Evolutionary conservation across 2,888 invertebrate species (phyloP).

Genomic region (Laothoe populi): DNA sequence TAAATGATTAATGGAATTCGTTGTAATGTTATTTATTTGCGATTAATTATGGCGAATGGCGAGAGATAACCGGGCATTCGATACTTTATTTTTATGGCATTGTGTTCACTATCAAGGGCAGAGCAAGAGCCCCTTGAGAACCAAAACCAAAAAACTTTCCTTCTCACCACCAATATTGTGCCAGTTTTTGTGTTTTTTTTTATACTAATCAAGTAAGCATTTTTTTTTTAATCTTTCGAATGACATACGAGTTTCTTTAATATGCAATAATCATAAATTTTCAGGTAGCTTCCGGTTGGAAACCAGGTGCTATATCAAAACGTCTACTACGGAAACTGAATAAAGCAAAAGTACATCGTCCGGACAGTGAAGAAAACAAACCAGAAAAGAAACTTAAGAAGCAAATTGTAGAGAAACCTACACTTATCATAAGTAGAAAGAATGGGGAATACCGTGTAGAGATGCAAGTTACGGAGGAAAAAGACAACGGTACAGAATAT

Average conservation of each 20-base stretch:
- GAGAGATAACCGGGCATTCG: too few species aligned
- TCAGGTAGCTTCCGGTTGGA: conserved; percentile 68
- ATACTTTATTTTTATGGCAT: too few species aligned
- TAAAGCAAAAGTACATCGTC: conserved; percentile 48
- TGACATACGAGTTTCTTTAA: neutral
- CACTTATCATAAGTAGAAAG: conserved; percentile 60
- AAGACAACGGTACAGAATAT: conserved; percentile 44
- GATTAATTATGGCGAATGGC: too few species aligned
- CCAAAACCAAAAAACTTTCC: too few species aligned
- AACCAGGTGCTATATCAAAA: conserved; percentile 72
- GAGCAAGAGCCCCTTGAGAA: too few species aligned
- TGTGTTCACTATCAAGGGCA: too few species aligned
- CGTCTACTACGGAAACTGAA: conserved; percentile 61
- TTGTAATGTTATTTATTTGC: neutral
- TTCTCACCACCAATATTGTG: neutral
- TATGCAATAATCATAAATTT: conserved; percentile 22
- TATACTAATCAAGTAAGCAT: conserved; percentile 30
- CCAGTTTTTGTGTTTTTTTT: conserved; percentile 32
- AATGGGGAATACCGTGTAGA: conserved; percentile 68
- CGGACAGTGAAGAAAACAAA: conserved; percentile 35
- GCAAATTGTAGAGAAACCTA: conserved; percentile 58
- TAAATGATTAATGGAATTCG: conserved; percentile 18
- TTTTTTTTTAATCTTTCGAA: conserved; percentile 29
- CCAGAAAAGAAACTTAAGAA: conserved; percentile 57
- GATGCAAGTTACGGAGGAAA: conserved; percentile 56